Base-by-base conservation (phyloP, 2,888 invertebrate species). In the Sepioteuthis lessoniana region DNA sequence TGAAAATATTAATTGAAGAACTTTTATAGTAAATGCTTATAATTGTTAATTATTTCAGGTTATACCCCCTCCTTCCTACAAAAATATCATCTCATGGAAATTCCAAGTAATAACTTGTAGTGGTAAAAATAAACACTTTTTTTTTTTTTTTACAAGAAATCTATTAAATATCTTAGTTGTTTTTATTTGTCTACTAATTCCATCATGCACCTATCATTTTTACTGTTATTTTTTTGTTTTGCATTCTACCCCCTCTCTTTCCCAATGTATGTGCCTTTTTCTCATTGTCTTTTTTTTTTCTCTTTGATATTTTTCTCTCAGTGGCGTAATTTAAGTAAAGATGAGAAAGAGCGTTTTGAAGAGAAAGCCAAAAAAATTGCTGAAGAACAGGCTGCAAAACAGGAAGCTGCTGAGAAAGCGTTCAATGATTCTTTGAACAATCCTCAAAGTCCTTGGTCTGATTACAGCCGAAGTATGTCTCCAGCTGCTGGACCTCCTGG, bases 311-410 rank as follows among this genome's bases (percentile, higher is more conserved):
- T 35, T 76, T n/a, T 76, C n/a, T 76, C 16, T 76, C 98, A 99
- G 98, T 99, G 99, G 99, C 98, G 99, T 95, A 98, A 98, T 94
- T 98, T 99, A 95, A 98, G 98, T 0, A 98, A 98, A 0, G 98
- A 98, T 94, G 98, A 99, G 95, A 99, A 99, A 97, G 98, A 99
- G 97, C 98, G 98, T 95, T 99, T 99, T 98, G 99, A 99, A 97
- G 99, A 99, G 97, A 98, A 98, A 94, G 99, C 99, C 0, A 99
- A 96, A 94, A 96, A 96, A 94, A 96, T 96, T 50, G 96, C 97
- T 0, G 98, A 98, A 97, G 99, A 99, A 97, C 98, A 98, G 25
- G 98, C 98, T 46, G 98, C 98, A 5, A 98, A 98, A 94, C 96
- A 97, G 94, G 96, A 96, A 94, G 97, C 97, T 93, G 96, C 97